Evolutionary conservation across 2,888 invertebrate species (phyloP), one percentile per base, ranked within the genome.

Genomic region (Pomacea canaliculata): DNA sequence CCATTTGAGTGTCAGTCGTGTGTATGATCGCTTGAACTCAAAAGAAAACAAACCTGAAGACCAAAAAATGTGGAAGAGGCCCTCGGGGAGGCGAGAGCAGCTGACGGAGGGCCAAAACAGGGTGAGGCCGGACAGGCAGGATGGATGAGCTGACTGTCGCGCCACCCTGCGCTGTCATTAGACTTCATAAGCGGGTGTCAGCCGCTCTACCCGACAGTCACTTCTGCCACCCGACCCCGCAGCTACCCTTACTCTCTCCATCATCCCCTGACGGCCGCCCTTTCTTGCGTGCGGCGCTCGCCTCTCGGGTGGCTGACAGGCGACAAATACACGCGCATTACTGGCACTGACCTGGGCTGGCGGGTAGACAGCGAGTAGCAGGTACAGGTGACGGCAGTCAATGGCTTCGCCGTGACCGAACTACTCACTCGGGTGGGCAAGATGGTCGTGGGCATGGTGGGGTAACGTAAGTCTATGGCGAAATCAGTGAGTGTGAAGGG

Each of bases 181-280:
- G n/a, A 27, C 63, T 63, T 63, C 63, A 63, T 63, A 63, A 63
- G 13, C 63, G 63, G 63, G 63, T 63, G 63, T 63, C 63, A 63
- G 10, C 63, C 2, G 27, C 63, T 27, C 63, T 23, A 63, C 63
- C n/a, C 63, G 27, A 12, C 63, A n/a, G 63, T 27, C 63, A 56
- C 51, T 56, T 56, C 63, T 23, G 63, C 63, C 63, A 63, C 63
- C 63, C 63, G 63, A 63, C 63, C 27, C 63, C 10, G 19, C 63
- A 19, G 63, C 63, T 63, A 23, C 18, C 19, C 63, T 63, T 63
- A 63, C 63, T 63, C 63, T 63, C 63, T 63, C 63, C 63, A 63
- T 63, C 63, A 63, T 27, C 63, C 63, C 16, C 27, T n/a, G 27
- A n/a, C 23, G 12, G 63, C 51, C 51, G 12, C 23, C 63, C 63